Conservation (phyloP, 2,797 vertebrate genomes). For the Falco peregrinus region DNA sequence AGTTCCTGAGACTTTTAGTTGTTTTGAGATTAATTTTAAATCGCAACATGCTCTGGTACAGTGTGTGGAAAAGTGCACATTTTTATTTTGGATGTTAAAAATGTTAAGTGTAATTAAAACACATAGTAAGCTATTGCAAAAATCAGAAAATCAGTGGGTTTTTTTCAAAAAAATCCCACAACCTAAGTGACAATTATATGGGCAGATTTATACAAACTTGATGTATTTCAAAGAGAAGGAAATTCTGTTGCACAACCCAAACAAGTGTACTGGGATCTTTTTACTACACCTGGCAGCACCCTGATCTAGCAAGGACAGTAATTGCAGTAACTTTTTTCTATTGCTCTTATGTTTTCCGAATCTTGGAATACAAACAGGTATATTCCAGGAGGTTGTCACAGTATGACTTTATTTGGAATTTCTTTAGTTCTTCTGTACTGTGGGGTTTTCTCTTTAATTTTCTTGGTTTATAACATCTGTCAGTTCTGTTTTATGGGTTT, state of each 20-base stretch:
- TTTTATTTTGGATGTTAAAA: not conserved
- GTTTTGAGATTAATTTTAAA: slow-evolving; percentile 23
- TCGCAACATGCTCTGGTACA: not conserved
- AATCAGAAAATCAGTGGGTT: not conserved
- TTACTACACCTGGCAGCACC: not conserved
- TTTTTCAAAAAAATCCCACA: not conserved
- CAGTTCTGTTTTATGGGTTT: slow-evolving; percentile 62
- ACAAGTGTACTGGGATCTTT: not conserved
- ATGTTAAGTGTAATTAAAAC: not conserved
- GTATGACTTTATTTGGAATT: slow-evolving; percentile 24
- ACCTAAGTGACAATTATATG: not conserved
- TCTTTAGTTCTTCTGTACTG: not conserved
- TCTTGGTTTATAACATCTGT: slow-evolving; percentile 59
- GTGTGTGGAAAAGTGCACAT: not conserved
- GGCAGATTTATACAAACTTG: not conserved
- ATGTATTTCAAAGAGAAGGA: not conserved
- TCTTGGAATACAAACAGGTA: not conserved
- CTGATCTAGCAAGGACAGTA: not conserved
- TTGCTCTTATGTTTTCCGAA: not conserved
- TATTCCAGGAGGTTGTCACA: not conserved
- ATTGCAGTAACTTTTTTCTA: not conserved
- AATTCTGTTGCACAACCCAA: not conserved
- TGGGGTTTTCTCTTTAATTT: slow-evolving; percentile 55
- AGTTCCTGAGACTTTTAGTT: not conserved
- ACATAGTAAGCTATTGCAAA: not conserved